phyloP scores from a whole-genome alignment of 2,888 invertebrate species.

The Fabriciana adippe region DNA sequence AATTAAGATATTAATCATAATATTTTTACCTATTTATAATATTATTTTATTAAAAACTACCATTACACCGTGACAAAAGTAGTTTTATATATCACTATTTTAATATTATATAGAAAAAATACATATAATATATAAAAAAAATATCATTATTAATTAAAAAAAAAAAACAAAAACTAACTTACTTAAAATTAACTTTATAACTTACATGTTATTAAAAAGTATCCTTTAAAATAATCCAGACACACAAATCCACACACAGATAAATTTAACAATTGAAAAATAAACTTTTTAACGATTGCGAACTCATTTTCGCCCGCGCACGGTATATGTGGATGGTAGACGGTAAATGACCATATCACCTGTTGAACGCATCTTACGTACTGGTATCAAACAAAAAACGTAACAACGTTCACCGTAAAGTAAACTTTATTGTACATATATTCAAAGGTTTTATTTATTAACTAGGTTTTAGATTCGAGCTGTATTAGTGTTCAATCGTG shows the following conservation, averaged over 20 bases:
- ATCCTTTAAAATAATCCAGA: constrained; percentile 5
- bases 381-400: constrained; percentile 32
- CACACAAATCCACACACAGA: constrained; percentile 17
- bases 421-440: not conserved
- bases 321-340: constrained; percentile 60
- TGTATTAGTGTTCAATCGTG: not conserved
- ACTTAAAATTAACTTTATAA: not conserved
- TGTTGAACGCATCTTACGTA: constrained; percentile 43
- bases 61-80: too few species aligned
- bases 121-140: too few species aligned
- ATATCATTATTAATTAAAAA: too few species aligned
- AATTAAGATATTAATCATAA: too few species aligned
- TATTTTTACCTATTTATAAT: too few species aligned
- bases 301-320: constrained; percentile 58
- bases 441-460: not conserved
- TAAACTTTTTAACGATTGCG: constrained; percentile 49
- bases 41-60: too few species aligned
- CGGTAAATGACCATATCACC: constrained; percentile 66
- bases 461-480: not conserved
- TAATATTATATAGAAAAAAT: too few species aligned
- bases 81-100: too few species aligned
- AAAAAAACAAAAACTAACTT: too few species aligned
- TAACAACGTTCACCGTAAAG: constrained; percentile 19
- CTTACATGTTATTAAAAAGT: not conserved
- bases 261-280: constrained; percentile 31